Base-by-base conservation (phyloP, 2,888 invertebrate genomes). In the Nemoura dubitans region DNA sequence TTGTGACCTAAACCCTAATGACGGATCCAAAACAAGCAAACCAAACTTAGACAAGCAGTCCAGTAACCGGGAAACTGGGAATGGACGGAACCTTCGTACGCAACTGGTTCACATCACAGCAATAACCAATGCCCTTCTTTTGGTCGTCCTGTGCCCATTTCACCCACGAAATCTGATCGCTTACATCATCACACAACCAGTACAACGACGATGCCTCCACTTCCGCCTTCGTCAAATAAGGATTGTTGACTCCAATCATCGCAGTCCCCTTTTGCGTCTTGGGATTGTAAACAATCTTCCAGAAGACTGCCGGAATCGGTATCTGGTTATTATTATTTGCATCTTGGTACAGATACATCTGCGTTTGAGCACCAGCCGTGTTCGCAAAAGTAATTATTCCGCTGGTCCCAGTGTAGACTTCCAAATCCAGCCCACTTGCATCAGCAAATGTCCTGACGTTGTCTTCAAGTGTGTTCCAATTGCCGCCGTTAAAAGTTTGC, bases 181-280 rank as follows among this genome's bases (percentile, higher is more conserved):
- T 91, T 89, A 95, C 92, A 83, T 93, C 92, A 26, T 90, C 89
- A 90, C 95, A 95, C 21, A 59, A 59, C 59, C 14, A 59, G 88
- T 94, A 91, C 86, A 93, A 92, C 36, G 89, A 89, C 6, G 6
- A n/a, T 14, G n/a, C 29, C 0, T 89, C 89, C 0, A 87, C 85
- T 14, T 88, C 87, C 0, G 89, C 86, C 7, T 83, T 59, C 21
- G 87, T 87, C 6, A 88, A 86, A 90, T 93, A 92, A 0, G 95
- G 95, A 90, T 95, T 94, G 91, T 95, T 95, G 86, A 94, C 92
- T 80, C 94, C 93, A 6, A 95, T 90, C 89, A 95, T 93, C 0
- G 93, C 95, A 0, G 94, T 92, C 0, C 94, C 95, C 1, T 92
- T 90, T 10, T 92, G 91, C 0, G 90, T 91, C 0, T 89, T 89